phyloP scores from a whole-genome alignment of 2,888 invertebrate species.

The Agelastica alni region DNA sequence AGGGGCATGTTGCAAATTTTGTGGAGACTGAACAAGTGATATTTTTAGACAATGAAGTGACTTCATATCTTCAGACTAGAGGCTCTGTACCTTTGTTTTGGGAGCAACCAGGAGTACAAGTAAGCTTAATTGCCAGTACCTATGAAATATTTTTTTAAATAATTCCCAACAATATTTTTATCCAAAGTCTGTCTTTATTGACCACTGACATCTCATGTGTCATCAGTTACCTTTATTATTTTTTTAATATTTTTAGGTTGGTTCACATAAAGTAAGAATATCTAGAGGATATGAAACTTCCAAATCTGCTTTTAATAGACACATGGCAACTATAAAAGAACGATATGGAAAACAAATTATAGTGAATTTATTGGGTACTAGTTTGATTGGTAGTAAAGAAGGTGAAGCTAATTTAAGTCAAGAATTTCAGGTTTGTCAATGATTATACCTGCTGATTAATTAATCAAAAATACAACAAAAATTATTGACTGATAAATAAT shows the following conservation, averaged over 20 bases:
- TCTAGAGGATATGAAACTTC: slow-evolving; percentile 95
- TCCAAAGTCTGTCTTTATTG: too few species aligned
- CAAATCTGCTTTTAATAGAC: slow-evolving; percentile 89
- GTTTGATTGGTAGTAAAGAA: slow-evolving; percentile 91
- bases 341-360: slow-evolving; percentile 91
- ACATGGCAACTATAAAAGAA: slow-evolving; percentile 81
- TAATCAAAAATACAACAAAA: too few species aligned
- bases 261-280: slow-evolving; percentile 97
- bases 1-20: slow-evolving; percentile 99
- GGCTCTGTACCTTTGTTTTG: slow-evolving; percentile 98
- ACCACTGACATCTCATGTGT: too few species aligned
- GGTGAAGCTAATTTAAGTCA: slow-evolving; percentile 95
- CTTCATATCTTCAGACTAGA: slow-evolving; percentile 89
- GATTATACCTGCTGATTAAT: too few species aligned
- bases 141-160: too few species aligned
- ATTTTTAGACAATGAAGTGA: slow-evolving; percentile 85
- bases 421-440: slow-evolving; percentile 75
- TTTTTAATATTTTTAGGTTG: too few species aligned
- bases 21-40: slow-evolving; percentile 99
- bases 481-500: too few species aligned
- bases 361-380: slow-evolving; percentile 90
- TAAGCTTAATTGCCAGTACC: slow-evolving; percentile 40
- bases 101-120: slow-evolving; percentile 98
- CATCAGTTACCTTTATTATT: too few species aligned
- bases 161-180: too few species aligned